Percentiles rank a stretch among this genome's conserved stretches.
Evolutionary conservation across 1,140 invertebrate species (phyloP).

Genomic region (Drosophila mayri): DNA sequence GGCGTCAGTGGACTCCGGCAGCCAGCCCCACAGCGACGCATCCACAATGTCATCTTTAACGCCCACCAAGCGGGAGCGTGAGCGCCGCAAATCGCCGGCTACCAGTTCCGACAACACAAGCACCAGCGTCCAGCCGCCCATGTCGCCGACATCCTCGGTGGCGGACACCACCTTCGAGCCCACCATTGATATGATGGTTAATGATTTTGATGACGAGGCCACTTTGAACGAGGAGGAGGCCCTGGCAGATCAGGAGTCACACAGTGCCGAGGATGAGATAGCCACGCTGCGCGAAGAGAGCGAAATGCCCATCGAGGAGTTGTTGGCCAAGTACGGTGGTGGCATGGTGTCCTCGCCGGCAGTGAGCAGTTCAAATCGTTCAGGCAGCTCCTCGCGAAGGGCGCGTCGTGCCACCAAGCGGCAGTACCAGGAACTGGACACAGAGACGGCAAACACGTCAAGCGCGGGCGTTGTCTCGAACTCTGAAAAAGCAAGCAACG

Average conservation of each 20-base stretch:
- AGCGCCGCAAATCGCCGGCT: constrained; percentile 71
- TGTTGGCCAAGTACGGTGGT: constrained; percentile 88
- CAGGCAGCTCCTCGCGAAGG: constrained; percentile 20
- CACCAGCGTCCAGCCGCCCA: constrained; percentile 45
- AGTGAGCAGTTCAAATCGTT: constrained; percentile 30
- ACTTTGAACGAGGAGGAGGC: constrained; percentile 98
- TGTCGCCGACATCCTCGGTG: constrained; percentile 64
- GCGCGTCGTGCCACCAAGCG: constrained; percentile 49
- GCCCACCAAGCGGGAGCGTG: constrained; percentile 63
- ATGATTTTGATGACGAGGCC: constrained; percentile 98
- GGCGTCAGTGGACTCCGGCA: constrained; percentile 49
- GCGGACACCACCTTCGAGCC: constrained; percentile 87
- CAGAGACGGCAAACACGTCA: constrained; percentile 12
- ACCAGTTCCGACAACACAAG: constrained; percentile 43
- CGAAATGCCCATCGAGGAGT: constrained; percentile 97
- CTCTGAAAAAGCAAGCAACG: constrained; percentile 1
- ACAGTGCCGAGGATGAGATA: constrained; percentile 94
- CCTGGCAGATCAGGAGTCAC: constrained; percentile 92
- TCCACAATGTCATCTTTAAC: constrained; percentile 33
- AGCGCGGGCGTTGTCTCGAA: constrained; percentile 8
- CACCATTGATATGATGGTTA: constrained; percentile 95
- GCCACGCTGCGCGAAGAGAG: constrained; percentile 93
- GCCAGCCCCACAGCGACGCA: constrained; percentile 39
- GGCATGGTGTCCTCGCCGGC: constrained; percentile 32
- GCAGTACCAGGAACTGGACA: constrained; percentile 34